Percentiles rank a stretch among this genome's conserved stretches.
Evolutionary conservation across 2,888 invertebrate species (phyloP).

Genomic region (Agriopis aurantiaria): DNA sequence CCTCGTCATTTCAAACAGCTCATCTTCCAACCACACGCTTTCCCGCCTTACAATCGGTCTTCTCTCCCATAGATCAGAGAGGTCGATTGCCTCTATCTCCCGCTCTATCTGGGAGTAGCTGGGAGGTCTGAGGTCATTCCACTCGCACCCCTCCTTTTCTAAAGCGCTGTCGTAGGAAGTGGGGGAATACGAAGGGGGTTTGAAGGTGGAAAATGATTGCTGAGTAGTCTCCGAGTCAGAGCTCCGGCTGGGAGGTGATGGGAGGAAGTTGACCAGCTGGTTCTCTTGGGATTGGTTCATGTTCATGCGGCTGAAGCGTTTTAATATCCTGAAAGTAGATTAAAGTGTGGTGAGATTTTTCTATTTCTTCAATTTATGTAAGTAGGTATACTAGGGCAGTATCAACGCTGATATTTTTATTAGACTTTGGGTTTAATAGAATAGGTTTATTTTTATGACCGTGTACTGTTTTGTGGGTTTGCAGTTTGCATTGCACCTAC

Average conservation of each 20-base stretch:
- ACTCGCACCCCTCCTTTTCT: constrained; percentile 81
- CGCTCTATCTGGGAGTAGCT: constrained; percentile 80
- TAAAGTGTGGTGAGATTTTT: background rate
- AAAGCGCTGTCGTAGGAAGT: constrained; percentile 80
- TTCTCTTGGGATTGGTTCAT: constrained; percentile 88
- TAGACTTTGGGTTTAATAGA: too few species aligned
- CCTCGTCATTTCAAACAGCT: constrained; percentile 93
- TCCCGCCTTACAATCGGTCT: constrained; percentile 81
- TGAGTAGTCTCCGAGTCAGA: constrained; percentile 76
- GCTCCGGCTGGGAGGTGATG: constrained; percentile 84
- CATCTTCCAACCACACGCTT: constrained; percentile 91
- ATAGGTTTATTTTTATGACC: too few species aligned
- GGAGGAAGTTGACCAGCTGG: constrained; percentile 92
- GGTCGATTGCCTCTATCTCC: constrained; percentile 71
- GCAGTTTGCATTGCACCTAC: too few species aligned
- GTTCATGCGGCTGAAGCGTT: constrained; percentile 88
- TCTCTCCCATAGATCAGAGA: constrained; percentile 82
- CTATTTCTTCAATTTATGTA: background rate
- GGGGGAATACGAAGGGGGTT: constrained; percentile 82
- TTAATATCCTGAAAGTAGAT: constrained; percentile 81
- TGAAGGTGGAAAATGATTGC: constrained; percentile 83
- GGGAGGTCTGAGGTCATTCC: constrained; percentile 85
- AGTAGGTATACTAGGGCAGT: too few species aligned
- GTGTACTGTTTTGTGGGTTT: too few species aligned
- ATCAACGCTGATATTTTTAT: too few species aligned